Base-by-base conservation (phyloP, 1,140 invertebrate species). In the Dinoponera quadriceps region DNA sequence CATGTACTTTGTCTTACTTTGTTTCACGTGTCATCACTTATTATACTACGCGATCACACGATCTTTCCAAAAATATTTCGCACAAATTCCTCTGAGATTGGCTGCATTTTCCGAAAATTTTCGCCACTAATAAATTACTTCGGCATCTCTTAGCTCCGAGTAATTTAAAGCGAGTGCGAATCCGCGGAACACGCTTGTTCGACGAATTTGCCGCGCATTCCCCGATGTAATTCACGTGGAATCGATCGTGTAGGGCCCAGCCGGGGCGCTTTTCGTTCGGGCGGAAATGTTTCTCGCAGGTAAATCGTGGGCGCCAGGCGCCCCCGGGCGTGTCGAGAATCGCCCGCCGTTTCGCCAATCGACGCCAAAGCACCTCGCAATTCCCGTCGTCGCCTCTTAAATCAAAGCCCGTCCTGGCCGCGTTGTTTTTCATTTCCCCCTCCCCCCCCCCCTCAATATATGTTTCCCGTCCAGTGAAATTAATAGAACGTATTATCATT, bases 171-270 rank as follows among this genome's bases (percentile, higher is more conserved):
- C 75, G n/a, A 78, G 62, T 44, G 62, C 68, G 25, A 85, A 60
- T 63, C 62, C 63, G 20, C 48, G 66, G 72, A 87, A 78, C 75
- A 68, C 38, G 49, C 54, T 78, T 54, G 81, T 73, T 59, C 59
- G 33, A 86, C 54, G 85, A 86, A 86, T 83, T 72, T 72, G 59
- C 72, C 72, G 66, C 81, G 85, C 85, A 87, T 87, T 87, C 85
- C 85, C 80, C 54, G 81, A 83, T 87, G 85, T 86, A 87, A 87
- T 87, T 87, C 85, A 86, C 85, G 85, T 87, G 85, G 85, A 87
- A 87, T 87, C 85, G 85, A 87, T 87, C 80, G 66, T 69, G 85
- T 69, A 49, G 68, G 51, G 66, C 73, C 20, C 49, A 65, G 59
- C 29, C 48, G 18, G 51, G 51, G 51, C 48, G 44, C 74, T 87